Conservation (phyloP, 2,888 invertebrate species). For the Nebria salina region DNA sequence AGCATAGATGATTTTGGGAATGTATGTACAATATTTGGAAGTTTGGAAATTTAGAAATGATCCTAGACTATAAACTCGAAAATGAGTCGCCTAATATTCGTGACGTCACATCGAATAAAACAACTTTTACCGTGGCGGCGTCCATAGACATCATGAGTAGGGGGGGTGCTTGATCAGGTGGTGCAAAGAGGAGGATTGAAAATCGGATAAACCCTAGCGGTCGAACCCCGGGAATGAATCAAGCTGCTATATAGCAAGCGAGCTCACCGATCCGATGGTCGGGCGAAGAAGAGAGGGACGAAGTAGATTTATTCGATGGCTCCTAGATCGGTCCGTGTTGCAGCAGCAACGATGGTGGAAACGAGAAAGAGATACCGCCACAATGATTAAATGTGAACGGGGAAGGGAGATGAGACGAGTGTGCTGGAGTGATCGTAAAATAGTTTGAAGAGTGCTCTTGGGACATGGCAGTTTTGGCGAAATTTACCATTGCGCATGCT, state of each 20-base stretch:
- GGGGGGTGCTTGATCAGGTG: neutral
- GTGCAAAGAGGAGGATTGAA: conserved; percentile 27
- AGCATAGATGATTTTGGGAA: too few species aligned
- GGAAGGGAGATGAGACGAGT: conserved; percentile 48
- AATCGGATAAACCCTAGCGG: conserved; percentile 35
- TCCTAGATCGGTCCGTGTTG: conserved; percentile 55
- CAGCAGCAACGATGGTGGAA: conserved; percentile 2
- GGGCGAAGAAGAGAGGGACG: conserved; percentile 50
- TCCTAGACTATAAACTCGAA: neutral
- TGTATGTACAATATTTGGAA: neutral
- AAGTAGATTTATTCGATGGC: conserved; percentile 59
- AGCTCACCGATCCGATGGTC: neutral
- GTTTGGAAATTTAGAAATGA: neutral
- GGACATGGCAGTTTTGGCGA: conserved; percentile 51
- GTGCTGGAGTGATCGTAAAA: conserved; percentile 57
- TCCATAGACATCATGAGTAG: neutral
- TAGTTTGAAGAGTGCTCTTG: conserved; percentile 62
- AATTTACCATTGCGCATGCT: conserved; percentile 21
- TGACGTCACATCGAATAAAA: conserved; percentile 32
- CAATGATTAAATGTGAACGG: neutral
- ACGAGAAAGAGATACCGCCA: conserved; percentile 6
- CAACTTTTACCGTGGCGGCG: conserved; percentile 23
- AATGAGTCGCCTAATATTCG: neutral
- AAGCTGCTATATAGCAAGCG: conserved; percentile 20
- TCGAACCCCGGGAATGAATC: conserved; percentile 31